Base-by-base conservation (phyloP, 2,888 invertebrate genomes). In the Phyllotreta striolata region DNA sequence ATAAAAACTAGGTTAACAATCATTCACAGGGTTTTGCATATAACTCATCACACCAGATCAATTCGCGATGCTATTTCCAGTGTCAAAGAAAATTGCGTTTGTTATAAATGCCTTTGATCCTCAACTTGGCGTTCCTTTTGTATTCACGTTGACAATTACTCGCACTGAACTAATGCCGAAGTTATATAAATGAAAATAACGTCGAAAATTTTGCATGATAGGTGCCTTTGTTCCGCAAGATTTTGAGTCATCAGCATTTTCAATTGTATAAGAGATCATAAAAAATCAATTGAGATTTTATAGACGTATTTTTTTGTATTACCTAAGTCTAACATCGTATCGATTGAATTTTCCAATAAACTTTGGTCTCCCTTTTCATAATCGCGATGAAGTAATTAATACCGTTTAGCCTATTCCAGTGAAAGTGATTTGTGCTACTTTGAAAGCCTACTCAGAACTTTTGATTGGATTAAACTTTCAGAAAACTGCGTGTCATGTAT, bases 381-480 rank as follows among this genome's bases (percentile, higher is more conserved):
- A 64, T 64, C 57, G 55, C 51, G 62, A 63, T 58, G 39, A 51
- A 66, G 58, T 66, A 66, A 66, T 66, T 63, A 63, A 60, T 62
- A 63, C 54, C 51, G 41, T 54, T 58, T 59, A 62, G 56, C 49
- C 62, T 47, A 57, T 57, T 57, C 39, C 39, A 57, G 57, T 47
- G 57, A 57, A 57, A 55, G 63, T 67, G 60, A 65, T 65, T 67
- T 65, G 52, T 55, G 57, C 65, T 54, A 56, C 58, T 65, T 55
- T 56, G 52, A 54, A 60, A 55, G 63, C 49, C 47, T 54, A 63
- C 63, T 67, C 58, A 34, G 62, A 67, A 67, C 60, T 67, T 63
- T 57, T 57, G 56, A 67, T 65, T 67, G 63, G 65, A 67, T 65
- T 59, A 61, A 65, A 63, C 43, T 62, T 65, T 47, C 12, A 61